phyloP scores from a whole-genome alignment of 2,113 vertebrate species.

The Litocranius walleri region DNA sequence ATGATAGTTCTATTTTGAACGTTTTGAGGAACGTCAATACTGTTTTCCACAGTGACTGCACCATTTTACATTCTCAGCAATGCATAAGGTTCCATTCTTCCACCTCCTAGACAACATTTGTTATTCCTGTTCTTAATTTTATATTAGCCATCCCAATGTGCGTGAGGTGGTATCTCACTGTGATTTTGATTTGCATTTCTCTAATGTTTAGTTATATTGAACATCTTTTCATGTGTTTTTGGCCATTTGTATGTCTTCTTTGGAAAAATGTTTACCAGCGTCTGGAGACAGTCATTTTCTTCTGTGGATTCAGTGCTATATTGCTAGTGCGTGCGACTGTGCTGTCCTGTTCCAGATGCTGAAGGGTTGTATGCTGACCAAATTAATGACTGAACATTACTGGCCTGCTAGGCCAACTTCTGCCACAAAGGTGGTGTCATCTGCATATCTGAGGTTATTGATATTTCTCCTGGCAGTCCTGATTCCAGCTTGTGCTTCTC shows the following conservation, averaged over 20 bases:
- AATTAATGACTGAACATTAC: not conserved
- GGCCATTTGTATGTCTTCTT: not conserved
- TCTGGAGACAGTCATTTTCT: not conserved
- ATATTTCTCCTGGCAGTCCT: too few species aligned
- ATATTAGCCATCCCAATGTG: not conserved
- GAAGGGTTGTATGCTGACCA: not conserved
- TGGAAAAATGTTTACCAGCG: not conserved
- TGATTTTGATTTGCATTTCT: not conserved
- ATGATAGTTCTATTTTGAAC: not conserved
- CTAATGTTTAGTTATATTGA: not conserved
- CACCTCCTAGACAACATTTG: not conserved
- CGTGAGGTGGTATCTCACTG: not conserved
- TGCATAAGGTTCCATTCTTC: not conserved
- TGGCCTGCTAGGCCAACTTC: not conserved
- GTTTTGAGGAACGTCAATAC: not conserved
- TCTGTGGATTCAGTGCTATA: not conserved
- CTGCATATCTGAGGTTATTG: too few species aligned
- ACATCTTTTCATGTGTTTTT: not conserved
- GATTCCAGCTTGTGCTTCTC: too few species aligned
- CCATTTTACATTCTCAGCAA: not conserved
- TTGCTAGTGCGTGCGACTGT: not conserved
- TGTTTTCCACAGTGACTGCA: not conserved
- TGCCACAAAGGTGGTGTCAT: too few species aligned
- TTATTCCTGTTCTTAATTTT: not conserved
- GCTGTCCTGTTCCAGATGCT: not conserved